These are phyloP conservation scores for Dimorphilus gyrociliatus DNA, from an alignment of 2,888 invertebrate genomes.

Conservation along the genomic window DNA sequence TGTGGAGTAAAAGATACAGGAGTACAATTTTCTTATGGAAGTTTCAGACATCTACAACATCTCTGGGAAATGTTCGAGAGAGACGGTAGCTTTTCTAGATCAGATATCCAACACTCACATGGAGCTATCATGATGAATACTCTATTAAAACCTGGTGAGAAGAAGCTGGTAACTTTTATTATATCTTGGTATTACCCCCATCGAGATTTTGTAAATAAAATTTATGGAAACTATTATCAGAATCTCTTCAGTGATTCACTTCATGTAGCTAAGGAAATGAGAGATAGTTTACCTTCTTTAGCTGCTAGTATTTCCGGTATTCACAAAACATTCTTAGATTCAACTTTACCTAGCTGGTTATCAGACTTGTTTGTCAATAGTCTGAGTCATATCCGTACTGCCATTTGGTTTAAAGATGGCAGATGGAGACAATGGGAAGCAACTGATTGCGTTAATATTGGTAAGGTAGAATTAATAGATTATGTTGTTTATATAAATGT, in stretches of 20 bases:
- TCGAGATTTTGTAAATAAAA: background rate
- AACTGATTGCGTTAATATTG: constrained; percentile 3
- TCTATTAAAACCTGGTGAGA: too few relatives aligned
- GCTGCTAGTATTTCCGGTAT: background rate
- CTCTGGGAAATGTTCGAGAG: too few relatives aligned
- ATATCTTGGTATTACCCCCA: background rate
- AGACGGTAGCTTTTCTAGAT: too few relatives aligned
- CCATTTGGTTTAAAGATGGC: constrained; percentile 3
- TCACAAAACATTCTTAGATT: constrained; percentile 2
- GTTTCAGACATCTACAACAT: too few relatives aligned
- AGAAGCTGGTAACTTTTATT: too few relatives aligned
- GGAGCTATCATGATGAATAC: too few relatives aligned
- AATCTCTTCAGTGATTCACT: background rate
- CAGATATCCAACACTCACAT: too few relatives aligned
- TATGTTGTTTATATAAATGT: too few relatives aligned
- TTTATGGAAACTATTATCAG: constrained; percentile 1
- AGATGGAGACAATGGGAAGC: constrained; percentile 5
- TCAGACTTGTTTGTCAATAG: constrained; percentile 3
- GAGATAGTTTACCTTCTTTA: too few relatives aligned
- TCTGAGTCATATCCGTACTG: constrained; percentile 2
- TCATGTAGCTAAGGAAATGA: background rate
- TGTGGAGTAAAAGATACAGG: too few relatives aligned
- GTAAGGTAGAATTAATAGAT: too few relatives aligned
- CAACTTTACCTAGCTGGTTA: constrained; percentile 2
- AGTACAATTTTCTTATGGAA: too few relatives aligned